Conservation (phyloP, 2,797 vertebrate species). For the Somateria mollissima region DNA sequence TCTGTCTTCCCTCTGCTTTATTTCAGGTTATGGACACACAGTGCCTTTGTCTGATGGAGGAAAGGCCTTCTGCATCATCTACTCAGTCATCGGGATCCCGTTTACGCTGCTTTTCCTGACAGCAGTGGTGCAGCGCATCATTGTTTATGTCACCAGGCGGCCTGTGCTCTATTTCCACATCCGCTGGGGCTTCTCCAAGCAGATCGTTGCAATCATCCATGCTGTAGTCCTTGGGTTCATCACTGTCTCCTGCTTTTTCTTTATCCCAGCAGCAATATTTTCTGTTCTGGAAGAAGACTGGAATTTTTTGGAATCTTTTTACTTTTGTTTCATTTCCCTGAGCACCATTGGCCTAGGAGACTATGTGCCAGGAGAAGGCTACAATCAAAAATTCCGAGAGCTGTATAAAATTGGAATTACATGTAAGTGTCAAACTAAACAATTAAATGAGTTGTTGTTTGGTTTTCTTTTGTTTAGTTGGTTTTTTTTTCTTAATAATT, state of each 20-base stretch:
- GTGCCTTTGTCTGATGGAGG: slow-evolving; percentile 95
- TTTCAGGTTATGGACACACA: slow-evolving; percentile 94
- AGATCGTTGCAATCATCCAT: slow-evolving; percentile 88
- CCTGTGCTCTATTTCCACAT: slow-evolving; percentile 89
- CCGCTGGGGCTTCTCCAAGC: slow-evolving; percentile 92
- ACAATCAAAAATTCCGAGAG: slow-evolving; percentile 92
- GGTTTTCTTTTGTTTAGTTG: no score
- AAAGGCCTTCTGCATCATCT: slow-evolving; percentile 96
- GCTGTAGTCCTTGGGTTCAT: slow-evolving; percentile 84
- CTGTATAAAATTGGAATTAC: slow-evolving; percentile 97
- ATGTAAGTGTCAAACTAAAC: slow-evolving; percentile 81
- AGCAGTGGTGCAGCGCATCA: slow-evolving; percentile 94
- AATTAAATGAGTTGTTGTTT: neutral
- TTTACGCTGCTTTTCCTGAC: slow-evolving; percentile 98
- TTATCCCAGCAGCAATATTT: slow-evolving; percentile 94
- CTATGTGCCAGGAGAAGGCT: slow-evolving; percentile 94
- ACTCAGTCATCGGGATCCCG: slow-evolving; percentile 94
- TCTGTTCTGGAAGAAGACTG: slow-evolving; percentile 92
- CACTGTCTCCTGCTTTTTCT: slow-evolving; percentile 90
- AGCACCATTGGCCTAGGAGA: slow-evolving; percentile 97
- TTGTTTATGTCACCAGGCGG: slow-evolving; percentile 87
- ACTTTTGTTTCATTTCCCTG: slow-evolving; percentile 98
- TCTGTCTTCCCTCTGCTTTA: neutral
- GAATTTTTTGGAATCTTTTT: slow-evolving; percentile 98
- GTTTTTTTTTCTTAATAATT: no score